Percentiles rank a stretch among this genome's conserved stretches.
phyloP scores from a whole-genome alignment of 2,888 invertebrate species.

The Microctonus aethiopoides region DNA sequence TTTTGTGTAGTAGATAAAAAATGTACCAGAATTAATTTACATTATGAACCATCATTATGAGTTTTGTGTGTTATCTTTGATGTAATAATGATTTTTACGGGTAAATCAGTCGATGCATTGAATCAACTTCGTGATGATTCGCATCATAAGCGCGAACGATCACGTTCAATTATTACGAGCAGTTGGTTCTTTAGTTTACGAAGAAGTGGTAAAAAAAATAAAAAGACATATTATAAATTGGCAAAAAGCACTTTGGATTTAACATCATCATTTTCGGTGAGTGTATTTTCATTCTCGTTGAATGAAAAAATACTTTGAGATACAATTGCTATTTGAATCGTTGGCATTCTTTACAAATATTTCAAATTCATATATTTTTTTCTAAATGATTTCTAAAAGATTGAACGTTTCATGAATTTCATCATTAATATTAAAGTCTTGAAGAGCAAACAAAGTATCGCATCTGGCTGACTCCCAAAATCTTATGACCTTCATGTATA shows the following conservation, averaged over 20 bases:
- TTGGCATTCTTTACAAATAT: no score
- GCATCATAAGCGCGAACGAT: constrained; percentile 50
- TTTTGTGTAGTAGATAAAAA: no score
- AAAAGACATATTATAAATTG: constrained; percentile 54
- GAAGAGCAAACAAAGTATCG: background rate
- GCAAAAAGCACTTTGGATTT: constrained; percentile 73
- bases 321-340: no score
- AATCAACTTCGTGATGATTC: constrained; percentile 54
- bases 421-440: background rate
- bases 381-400: background rate
- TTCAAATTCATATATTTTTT: no score
- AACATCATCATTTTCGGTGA: constrained; percentile 71
- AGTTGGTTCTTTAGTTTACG: constrained; percentile 87
- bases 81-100: constrained; percentile 60
- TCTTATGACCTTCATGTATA: constrained; percentile 12
- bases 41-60: no score
- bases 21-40: no score
- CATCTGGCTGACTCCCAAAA: constrained; percentile 15
- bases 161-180: constrained; percentile 69
- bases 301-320: no score
- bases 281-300: constrained; percentile 51
- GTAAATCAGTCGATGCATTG: constrained; percentile 59
- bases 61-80: no score
- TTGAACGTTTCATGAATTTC: background rate
- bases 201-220: constrained; percentile 69